A percentile compares a stretch with the other conserved stretches of the same genome.
These are phyloP conservation scores for Brachypteracias leptosomus DNA, from an alignment of 2,113 vertebrate species.

Conservation along the genomic window DNA sequence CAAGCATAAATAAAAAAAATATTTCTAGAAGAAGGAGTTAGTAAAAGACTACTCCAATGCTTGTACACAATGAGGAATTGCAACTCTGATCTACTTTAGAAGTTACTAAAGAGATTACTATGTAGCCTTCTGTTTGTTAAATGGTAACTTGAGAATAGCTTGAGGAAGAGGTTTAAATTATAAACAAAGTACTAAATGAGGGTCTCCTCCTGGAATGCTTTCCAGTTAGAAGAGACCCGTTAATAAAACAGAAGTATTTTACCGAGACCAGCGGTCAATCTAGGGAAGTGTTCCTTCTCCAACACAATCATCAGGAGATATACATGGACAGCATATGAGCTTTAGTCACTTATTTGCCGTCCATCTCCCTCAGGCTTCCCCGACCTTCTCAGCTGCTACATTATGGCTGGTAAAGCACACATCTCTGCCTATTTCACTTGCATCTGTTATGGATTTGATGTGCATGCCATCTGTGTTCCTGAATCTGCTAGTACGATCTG, in stretches of 20 bases:
- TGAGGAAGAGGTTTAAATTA: not conserved
- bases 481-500: not conserved
- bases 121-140: not conserved
- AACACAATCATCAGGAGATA: not conserved
- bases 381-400: not conserved
- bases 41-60: not conserved
- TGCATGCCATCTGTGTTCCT: not conserved
- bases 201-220: not conserved
- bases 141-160: not conserved
- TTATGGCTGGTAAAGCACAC: not conserved
- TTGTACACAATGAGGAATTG: not conserved
- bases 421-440: not conserved
- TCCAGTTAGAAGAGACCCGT: not conserved
- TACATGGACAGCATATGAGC: rapidly evolving
- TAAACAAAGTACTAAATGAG: not conserved
- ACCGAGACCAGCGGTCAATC: rapidly evolving
- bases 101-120: not conserved
- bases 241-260: not conserved
- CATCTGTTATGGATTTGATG: not conserved
- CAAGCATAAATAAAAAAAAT: not conserved
- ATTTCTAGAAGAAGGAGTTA: not conserved
- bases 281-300: rapidly evolving
- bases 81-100: not conserved
- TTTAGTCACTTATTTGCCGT: not conserved
- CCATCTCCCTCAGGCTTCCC: not conserved